Evolutionary conservation across 1,140 invertebrate genomes (phyloP), one percentile per base, ranked within the genome.

Genomic region (Drosophila leontia): DNA sequence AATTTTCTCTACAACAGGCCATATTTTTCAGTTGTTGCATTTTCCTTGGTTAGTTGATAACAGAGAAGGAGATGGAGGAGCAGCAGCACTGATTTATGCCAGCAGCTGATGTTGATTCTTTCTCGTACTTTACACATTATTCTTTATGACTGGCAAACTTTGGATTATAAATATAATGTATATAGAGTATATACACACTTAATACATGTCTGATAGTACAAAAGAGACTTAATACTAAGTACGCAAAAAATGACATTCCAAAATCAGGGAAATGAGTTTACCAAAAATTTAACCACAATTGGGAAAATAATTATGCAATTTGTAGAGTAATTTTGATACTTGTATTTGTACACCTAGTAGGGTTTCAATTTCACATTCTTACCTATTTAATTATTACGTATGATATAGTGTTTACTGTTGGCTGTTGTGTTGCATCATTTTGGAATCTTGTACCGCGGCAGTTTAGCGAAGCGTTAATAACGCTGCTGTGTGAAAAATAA

Each of bases 21-120:
- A 75, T 48, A 75, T 37, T 72, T 47, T 7, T 68, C 47, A 74
- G 67, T 83, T 77, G 77, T 76, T 80, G 67, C 47, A 41, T 53
- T 71, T 57, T 55, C 53, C 29, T 51, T 34, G 29, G 23, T 37
- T 34, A 12, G n/a, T 61, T 85, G 81, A 84, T 84, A 82, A 83
- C 68, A 42, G 13, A 42, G 23, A 11, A 23, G 3, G 12, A 47
- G 23, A 3, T 6, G 34, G 13, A 34, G 34, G 13, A 34, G 17
- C 62, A 68, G 57, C 41, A 69, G 60, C 56, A 48, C 45, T 81
- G 68, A 86, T 78, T 86, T 85, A 85, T 77, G 72, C 59, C 74
- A 55, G 34, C 67, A 50, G 67, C 72, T 65, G 29, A 72, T 77
- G 60, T 77, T 78, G 72, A 75, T 78, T 75, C 35, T 67, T 70